Evolutionary conservation across 2,888 invertebrate genomes (phyloP).

Genomic region (Rotaria macrura): DNA sequence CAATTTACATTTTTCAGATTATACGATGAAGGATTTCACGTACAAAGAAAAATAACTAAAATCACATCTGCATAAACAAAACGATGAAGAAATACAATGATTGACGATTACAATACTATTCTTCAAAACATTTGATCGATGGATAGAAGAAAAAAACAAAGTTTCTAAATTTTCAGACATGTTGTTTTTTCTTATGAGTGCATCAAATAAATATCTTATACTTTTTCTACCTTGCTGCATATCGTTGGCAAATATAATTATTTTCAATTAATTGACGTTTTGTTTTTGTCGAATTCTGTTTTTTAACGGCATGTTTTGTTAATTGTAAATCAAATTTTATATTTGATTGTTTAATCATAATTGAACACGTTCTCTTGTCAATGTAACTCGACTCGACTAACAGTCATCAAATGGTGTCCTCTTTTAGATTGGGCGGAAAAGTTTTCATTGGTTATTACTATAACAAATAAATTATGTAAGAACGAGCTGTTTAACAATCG

Average conservation of each 20-base stretch:
- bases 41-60: too few relatives aligned
- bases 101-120: too few relatives aligned
- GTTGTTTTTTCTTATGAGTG: too few relatives aligned
- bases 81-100: too few relatives aligned
- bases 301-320: not conserved
- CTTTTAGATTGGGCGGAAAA: not conserved
- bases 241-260: not conserved
- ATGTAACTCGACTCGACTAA: too few relatives aligned
- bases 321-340: not conserved
- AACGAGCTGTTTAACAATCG: conserved; percentile 7
- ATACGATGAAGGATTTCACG: too few relatives aligned
- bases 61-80: too few relatives aligned
- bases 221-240: not conserved
- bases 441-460: not conserved
- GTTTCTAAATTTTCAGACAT: too few relatives aligned
- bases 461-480: not conserved
- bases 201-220: too few relatives aligned
- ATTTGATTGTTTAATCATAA: not conserved
- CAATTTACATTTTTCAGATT: too few relatives aligned
- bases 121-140: too few relatives aligned
- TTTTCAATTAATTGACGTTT: not conserved
- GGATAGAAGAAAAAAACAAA: too few relatives aligned
- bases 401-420: not conserved
- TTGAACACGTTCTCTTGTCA: not conserved
- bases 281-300: not conserved